Evolutionary conservation across 2,888 invertebrate genomes (phyloP).

Genomic region (Hermaeophaga mercurialis): DNA sequence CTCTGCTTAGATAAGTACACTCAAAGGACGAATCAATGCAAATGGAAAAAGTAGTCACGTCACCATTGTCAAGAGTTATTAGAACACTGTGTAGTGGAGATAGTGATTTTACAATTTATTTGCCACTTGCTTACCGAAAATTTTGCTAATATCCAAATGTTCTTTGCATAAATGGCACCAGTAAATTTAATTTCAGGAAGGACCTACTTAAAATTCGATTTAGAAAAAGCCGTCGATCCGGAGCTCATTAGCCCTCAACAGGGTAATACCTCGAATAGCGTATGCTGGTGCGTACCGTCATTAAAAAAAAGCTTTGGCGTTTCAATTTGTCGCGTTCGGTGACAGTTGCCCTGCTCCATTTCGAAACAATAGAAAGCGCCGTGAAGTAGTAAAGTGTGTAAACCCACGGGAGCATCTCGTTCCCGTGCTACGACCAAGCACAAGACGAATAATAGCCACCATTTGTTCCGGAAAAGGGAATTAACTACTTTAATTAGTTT

Average conservation of each 20-base stretch:
- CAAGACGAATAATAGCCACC: slow-evolving; percentile 56
- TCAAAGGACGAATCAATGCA: too few species aligned
- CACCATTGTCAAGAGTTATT: too few species aligned
- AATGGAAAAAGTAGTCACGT: too few species aligned
- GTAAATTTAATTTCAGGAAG: slow-evolving; percentile 3
- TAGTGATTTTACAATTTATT: too few species aligned
- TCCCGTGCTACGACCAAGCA: slow-evolving; percentile 42
- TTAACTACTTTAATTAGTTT: slow-evolving; percentile 60
- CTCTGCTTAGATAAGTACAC: too few species aligned
- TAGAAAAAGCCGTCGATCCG: slow-evolving; percentile 1
- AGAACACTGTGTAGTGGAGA: too few species aligned
- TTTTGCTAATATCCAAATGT: too few species aligned
- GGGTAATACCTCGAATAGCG: slow-evolving; percentile 1
- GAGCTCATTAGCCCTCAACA: slow-evolving; percentile 3
- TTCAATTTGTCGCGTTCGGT: slow-evolving; percentile 24
- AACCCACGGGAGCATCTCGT: slow-evolving; percentile 44
- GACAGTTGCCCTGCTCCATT: slow-evolving; percentile 24
- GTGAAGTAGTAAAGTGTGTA: slow-evolving; percentile 34
- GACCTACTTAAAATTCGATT: slow-evolving; percentile 10
- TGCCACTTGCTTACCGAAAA: too few species aligned
- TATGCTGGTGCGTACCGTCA: not conserved
- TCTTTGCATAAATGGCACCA: too few species aligned
- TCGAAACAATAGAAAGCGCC: slow-evolving; percentile 32
- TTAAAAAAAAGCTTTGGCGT: slow-evolving; percentile 11
- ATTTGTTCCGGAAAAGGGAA: slow-evolving; percentile 58